Evolutionary conservation across 2,888 invertebrate genomes (phyloP), one percentile per base, ranked within the genome.

Genomic region (Acanthococcus lagerstroemiae): DNA sequence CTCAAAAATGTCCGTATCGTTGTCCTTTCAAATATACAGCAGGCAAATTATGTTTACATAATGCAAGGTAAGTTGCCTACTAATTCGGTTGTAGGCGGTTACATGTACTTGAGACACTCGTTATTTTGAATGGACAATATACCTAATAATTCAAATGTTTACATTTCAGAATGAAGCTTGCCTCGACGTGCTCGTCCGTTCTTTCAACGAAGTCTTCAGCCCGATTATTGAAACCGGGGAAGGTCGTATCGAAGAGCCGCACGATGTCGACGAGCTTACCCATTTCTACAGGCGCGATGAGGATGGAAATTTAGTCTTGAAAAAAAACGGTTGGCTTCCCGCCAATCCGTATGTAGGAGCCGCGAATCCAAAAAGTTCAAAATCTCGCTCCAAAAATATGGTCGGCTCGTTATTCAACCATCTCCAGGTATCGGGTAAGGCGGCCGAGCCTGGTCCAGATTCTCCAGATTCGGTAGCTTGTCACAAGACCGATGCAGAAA

Each of bases 131-230:
- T n/a, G n/a, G n/a, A n/a, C n/a, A n/a, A n/a, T n/a, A n/a, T n/a
- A n/a, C n/a, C n/a, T n/a, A n/a, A n/a, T n/a, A n/a, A n/a, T n/a
- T n/a, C n/a, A n/a, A n/a, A n/a, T n/a, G n/a, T n/a, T n/a, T 37
- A 2, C n/a, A n/a, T 21, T 19, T 9, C 17, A 66, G 66, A 19
- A 27, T 17, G 48, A 66, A 45, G 55, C 46, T 50, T 66, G 66
- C 22, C n/a, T 66, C 1, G 66, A 66, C n/a, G n/a, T 66, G 5
- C 37, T 66, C 1, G 56, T 57, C 12, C 55, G 66, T 7, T 55
- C 66, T 12, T 56, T 66, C 30, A 66, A 66, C 24, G 56, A 66
- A 56, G 24, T 66, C 46, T 66, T 66, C 50, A 66, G 56, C 25
- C 66, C 66, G 7, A 30, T 66, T 5, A 50, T 66, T 37, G 66